A percentile compares a stretch with the other conserved stretches of the same genome.
These are phyloP conservation scores for Amorpha juglandis DNA, from an alignment of 2,888 invertebrate genomes.

Conservation along the genomic window DNA sequence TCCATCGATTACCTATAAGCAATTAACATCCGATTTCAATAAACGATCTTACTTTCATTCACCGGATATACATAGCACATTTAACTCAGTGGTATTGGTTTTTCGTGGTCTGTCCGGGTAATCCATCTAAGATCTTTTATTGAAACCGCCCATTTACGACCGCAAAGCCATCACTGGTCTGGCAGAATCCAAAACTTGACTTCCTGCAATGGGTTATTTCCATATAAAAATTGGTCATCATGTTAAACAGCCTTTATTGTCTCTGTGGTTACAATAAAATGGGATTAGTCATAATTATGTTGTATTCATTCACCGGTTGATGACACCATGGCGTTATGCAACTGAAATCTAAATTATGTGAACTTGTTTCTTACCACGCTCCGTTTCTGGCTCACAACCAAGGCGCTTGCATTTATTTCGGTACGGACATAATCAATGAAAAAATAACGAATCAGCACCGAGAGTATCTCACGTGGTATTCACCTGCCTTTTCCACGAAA, in stretches of 20 bases:
- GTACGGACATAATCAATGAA: conserved; percentile 37
- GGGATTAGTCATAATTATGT: conserved; percentile 5
- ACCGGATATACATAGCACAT: too few relatives aligned
- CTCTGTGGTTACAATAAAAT: neutral
- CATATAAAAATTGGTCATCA: conserved; percentile 8
- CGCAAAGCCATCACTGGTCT: neutral
- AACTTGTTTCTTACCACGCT: conserved; percentile 10
- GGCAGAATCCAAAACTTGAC: neutral
- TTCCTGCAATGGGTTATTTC: neutral
- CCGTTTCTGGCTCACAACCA: conserved; percentile 18
- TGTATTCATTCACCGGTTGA: conserved; percentile 16
- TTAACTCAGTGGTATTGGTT: too few relatives aligned
- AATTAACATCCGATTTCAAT: too few relatives aligned
- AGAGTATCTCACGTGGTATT: conserved; percentile 36
- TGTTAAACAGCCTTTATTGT: neutral
- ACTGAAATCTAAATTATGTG: conserved; percentile 13
- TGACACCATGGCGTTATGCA: conserved; percentile 19
- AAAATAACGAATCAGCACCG: conserved; percentile 33
- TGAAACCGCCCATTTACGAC: neutral
- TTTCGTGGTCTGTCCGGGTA: too few relatives aligned
- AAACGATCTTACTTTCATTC: too few relatives aligned
- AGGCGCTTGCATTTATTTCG: conserved; percentile 34
- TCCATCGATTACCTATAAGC: too few relatives aligned
- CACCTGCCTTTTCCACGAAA: conserved; percentile 34
- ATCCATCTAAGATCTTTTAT: too few relatives aligned